Base-by-base conservation (phyloP, 37 sponge, comb jelly and placozoan species). In the Geodia barretti region DNA sequence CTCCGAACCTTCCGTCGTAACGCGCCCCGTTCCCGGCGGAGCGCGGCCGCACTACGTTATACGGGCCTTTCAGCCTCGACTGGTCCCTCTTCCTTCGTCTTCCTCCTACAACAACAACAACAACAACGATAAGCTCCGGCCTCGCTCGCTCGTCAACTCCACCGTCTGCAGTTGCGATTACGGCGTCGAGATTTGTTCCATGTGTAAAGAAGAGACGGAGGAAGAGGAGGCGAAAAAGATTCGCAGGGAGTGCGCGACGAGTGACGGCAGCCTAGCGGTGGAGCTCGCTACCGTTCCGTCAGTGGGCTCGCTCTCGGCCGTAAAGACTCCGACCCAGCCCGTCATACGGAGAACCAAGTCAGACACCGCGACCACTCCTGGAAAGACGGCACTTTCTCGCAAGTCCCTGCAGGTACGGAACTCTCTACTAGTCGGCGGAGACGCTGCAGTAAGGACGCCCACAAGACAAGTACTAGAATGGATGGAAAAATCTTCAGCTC, bases 251-350 rank as follows among this genome's bases (percentile, higher is more conserved):
- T 26, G 66, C 66, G 66, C 17, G 25, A 4, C 38, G 4, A 35
- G 21, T 36, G 21, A 2, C 4, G 30, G 39, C 20, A 74, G 75
- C 61, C 33, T 74, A 43, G 60, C 75, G 9, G 75, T 74, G 32
- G 75, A 74, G 60, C 41, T 41, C 4, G 60, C 47, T 1, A 74
- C 75, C 60, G n/a, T 74, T 2, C 75, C 75, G 60, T 60, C 75
- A 14, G 75, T 35, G 33, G 58, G 75, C 60, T 74, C 75, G 60
- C 33, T 74, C 60, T 41, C 47, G 1, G 58, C 75, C 34, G 33
- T 74, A 35, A 4, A 8, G 7, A 47, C 54, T 17, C 11, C 54
- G 11, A 17, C 54, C 7, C 54, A 47, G 11, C 54, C 54, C 11
- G 14, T 14, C 54, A 47, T 47, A 47, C 7, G 54, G 54, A 47